Evolutionary conservation across 2,797 vertebrate genomes (phyloP).

Genomic region (Ctenopoma multispine): DNA sequence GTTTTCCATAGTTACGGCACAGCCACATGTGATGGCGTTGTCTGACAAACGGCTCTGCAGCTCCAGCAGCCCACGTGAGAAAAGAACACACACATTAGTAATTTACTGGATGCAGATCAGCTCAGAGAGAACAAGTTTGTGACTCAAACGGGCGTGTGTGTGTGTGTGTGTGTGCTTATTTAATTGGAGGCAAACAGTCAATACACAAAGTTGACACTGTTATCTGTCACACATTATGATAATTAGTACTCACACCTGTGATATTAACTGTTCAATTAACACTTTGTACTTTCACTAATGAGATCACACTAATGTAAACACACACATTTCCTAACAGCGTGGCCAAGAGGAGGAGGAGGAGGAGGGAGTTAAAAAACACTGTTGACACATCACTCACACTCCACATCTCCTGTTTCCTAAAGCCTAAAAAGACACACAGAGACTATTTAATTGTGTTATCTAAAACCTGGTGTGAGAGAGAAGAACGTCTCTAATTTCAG

Average conservation of each 20-base stretch:
- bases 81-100: no score
- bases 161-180: constrained; percentile 1
- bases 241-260: constrained; percentile 33
- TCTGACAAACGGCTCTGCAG: not conserved
- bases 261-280: constrained; percentile 65
- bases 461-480: not conserved
- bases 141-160: not conserved
- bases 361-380: not conserved
- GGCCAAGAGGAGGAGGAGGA: constrained; percentile 3
- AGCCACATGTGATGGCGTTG: not conserved
- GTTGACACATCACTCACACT: constrained; percentile 46
- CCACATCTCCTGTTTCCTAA: constrained; percentile 12
- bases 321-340: constrained; percentile 5
- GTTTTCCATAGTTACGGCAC: not conserved
- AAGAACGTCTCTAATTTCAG: not conserved
- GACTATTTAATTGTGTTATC: constrained; percentile 8
- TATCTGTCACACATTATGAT: constrained; percentile 47
- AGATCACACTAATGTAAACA: constrained; percentile 40
- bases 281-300: constrained; percentile 68
- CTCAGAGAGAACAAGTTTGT: not conserved
- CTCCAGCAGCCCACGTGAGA: not conserved
- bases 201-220: constrained; percentile 41
- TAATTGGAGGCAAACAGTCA: constrained; percentile 42
- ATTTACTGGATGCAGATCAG: not conserved
- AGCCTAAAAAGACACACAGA: constrained; percentile 17